These are phyloP conservation scores for Hydrotaea diabolus DNA, from an alignment of 2,888 invertebrate species.

Conservation along the genomic window DNA sequence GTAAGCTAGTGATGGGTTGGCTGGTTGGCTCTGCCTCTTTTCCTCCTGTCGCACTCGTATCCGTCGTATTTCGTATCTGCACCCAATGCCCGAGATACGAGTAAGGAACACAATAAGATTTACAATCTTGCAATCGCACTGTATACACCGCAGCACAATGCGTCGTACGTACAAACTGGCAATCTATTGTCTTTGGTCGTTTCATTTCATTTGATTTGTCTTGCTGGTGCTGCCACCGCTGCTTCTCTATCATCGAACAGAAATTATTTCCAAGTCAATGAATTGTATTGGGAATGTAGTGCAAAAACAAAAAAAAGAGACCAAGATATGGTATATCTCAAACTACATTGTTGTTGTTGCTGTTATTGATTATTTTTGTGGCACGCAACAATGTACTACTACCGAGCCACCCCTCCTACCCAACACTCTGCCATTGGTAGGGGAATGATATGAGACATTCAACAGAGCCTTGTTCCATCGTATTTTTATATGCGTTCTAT, in stretches of 20 bases:
- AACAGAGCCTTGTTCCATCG: no score
- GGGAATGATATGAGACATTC: neutral
- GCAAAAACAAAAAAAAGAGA: no score
- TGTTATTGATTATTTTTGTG: slow-evolving; percentile 4
- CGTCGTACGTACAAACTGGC: neutral
- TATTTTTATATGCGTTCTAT: no score
- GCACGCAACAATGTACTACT: neutral
- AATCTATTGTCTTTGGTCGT: slow-evolving; percentile 7
- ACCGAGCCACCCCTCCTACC: neutral
- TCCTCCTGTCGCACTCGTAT: neutral
- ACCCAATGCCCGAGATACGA: neutral
- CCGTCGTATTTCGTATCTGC: neutral
- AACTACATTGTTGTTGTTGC: neutral
- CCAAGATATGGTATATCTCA: neutral
- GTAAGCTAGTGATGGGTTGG: neutral
- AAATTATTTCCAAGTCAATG: slow-evolving; percentile 64
- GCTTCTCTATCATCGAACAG: slow-evolving; percentile 33
- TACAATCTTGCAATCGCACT: neutral
- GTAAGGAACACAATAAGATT: neutral
- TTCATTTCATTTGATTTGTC: neutral
- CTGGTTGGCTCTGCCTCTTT: neutral
- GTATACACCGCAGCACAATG: no score
- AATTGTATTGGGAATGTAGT: slow-evolving; percentile 34
- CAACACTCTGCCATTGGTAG: neutral
- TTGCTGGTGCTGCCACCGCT: neutral